Conservation (phyloP, 2,113 vertebrate genomes). For the Larimichthys crocea region DNA sequence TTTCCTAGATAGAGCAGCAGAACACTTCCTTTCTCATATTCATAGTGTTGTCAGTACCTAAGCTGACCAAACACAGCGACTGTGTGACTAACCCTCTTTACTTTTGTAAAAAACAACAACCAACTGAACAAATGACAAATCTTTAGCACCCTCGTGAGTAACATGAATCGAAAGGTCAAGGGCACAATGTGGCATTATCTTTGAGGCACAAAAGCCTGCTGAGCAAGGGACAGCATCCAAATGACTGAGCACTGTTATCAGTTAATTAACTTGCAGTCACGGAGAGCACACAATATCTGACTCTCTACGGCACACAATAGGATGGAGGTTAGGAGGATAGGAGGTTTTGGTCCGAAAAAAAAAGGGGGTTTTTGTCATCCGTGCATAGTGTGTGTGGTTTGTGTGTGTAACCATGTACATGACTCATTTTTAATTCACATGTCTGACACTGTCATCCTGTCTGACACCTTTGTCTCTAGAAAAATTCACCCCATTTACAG, state of each 20-base stretch:
- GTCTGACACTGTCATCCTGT: conserved; percentile 12
- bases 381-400: too few relatives aligned
- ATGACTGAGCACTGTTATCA: conserved; percentile 23
- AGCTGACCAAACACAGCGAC: neutral
- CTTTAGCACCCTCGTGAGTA: conserved; percentile 7
- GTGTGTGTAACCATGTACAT: neutral
- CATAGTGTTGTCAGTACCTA: neutral
- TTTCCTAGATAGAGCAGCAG: conserved; percentile 11
- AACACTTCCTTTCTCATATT: conserved; percentile 29
- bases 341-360: too few relatives aligned
- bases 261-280: conserved; percentile 32
- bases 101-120: neutral
- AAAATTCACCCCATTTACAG: neutral
- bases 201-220: conserved; percentile 17
- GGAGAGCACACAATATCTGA: conserved; percentile 7
- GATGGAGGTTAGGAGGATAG: too few relatives aligned
- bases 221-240: neutral
- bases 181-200: conserved; percentile 14
- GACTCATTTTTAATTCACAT: conserved; percentile 22
- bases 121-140: neutral
- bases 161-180: neutral
- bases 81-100: neutral
- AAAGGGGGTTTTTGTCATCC: too few relatives aligned
- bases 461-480: conserved; percentile 17
- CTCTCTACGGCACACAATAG: conserved; percentile 12